Base-by-base conservation (phyloP, 2,888 invertebrate genomes). In the Unio delphinus region DNA sequence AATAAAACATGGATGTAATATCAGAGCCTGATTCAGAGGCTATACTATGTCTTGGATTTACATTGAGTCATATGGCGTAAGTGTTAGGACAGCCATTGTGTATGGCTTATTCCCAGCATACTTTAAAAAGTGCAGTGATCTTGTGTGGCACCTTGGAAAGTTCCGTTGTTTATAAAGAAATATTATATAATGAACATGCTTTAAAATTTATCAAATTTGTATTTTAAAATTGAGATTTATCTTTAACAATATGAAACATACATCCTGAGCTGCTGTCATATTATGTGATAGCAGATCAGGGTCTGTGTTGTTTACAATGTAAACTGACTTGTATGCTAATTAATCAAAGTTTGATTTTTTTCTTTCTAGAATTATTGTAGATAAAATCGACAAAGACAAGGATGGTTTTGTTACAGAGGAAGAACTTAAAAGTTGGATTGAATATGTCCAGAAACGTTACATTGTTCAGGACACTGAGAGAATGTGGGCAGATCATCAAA, bases 371-470 rank as follows among this genome's bases (percentile, higher is more conserved):
- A 90, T 96, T 81, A 97, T 99, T 81, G 95, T 96, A 30, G 96
- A 96, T 85, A 96, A 95, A 92, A 99, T 99, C 79, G 99, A 99
- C 89, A 92, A 83, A 68, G 79, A 90, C 67, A 73, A 79, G 30
- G 87, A 90, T 80, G 86, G 87, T 0, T 69, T 73, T 18, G 86
- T 90, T 11, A 93, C 95, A 0, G 93, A 95, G 71, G 94, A 95
- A 67, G 99, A 99, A 90, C 91, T 99, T 34, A 96, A 96, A 90
- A 95, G 95, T 81, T 99, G 99, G 98, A 98, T 99, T 85, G 93
- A 95, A 78, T 96, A 95, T 90, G 97, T 98, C 0, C 98, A 98
- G 91, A 94, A 94, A 83, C 92, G 96, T 68, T 99, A 99, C 89
- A 95, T 98, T 58, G 92, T 94, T 62, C 96, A 96, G 83, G 98